phyloP scores from a whole-genome alignment of 2,888 invertebrate species.

The Leptopterna dolabrata region DNA sequence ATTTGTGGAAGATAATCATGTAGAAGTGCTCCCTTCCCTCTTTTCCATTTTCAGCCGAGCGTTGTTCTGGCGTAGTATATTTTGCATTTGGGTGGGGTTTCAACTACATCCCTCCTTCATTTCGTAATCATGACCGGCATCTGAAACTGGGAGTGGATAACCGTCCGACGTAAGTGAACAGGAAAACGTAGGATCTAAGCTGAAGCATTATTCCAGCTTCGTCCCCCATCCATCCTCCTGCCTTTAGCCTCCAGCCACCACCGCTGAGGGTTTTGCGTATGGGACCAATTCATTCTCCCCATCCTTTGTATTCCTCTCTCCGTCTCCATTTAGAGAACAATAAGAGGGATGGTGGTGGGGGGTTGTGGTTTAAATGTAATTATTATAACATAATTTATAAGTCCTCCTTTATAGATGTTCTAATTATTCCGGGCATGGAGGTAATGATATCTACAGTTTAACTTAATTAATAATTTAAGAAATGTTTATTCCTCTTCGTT shows the following conservation, averaged over 20 bases:
- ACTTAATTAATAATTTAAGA: too few relatives aligned
- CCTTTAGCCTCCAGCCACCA: background rate
- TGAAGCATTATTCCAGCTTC: background rate
- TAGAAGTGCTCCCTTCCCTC: background rate
- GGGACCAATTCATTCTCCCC: slow-evolving; percentile 9
- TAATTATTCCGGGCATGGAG: background rate
- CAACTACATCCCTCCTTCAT: background rate
- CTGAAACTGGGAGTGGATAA: background rate
- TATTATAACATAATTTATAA: background rate
- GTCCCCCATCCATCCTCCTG: background rate
- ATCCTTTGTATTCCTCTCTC: slow-evolving; percentile 10
- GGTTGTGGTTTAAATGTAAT: background rate
- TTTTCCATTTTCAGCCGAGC: background rate
- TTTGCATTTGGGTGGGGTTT: background rate
- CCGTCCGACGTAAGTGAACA: background rate
- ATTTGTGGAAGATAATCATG: too few relatives aligned
- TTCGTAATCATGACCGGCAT: background rate
- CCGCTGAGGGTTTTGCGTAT: slow-evolving; percentile 4
- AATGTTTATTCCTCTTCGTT: too few relatives aligned
- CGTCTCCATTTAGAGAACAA: slow-evolving; percentile 15
- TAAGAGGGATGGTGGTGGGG: background rate
- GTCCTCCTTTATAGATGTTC: background rate
- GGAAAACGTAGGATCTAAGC: slow-evolving; percentile 10
- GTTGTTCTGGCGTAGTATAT: background rate
- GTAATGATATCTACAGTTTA: background rate